Base-by-base conservation (phyloP, 2,797 vertebrate genomes). In the Psittacula derbiana region DNA sequence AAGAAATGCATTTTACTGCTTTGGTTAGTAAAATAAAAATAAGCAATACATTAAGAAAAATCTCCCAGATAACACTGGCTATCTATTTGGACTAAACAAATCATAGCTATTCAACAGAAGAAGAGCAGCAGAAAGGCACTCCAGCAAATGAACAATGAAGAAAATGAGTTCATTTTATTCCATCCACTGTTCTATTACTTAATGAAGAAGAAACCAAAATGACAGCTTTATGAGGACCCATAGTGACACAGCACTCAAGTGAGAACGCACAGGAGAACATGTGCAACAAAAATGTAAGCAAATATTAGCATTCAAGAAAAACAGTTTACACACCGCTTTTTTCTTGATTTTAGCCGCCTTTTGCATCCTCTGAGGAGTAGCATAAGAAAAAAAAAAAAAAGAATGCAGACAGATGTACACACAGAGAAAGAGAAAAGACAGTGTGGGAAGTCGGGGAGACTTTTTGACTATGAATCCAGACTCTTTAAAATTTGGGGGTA, bases 331-430 rank as follows among this genome's bases (percentile, higher is more conserved):
- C 99, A 99, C 99, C 99, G 98, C 99, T 99, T 99, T 99, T 98
- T 99, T 99, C 99, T 99, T 99, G 99, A 99, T 99, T 98, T 99
- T 99, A 98, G 99, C 99, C 98, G 99, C 99, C 98, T 99, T 99
- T 98, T 99, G 99, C 98, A 99, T 99, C 99, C 99, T 99, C 99
- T 99, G 99, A 98, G 97, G 97, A 98, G 98, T 97, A 97, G 97
- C 97, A 93, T 91, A 95, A 58, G 55, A 33, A 58, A 97, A 96
- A 97, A 96, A 97, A 97, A 36, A 36, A 97, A 97, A 97, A 97
- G 96, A 97, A 98, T 97, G 98, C 95, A 98, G 97, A 98, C 95
- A 96, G 87, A 94, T 96, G 95, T 95, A 92, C 58, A 88, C 76
- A 96, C 96, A 76, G 73, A 95, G 90, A 93, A 88, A 88, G 93